Base-by-base conservation (phyloP, 2,888 invertebrate species). In the Amphiduros pacificus region DNA sequence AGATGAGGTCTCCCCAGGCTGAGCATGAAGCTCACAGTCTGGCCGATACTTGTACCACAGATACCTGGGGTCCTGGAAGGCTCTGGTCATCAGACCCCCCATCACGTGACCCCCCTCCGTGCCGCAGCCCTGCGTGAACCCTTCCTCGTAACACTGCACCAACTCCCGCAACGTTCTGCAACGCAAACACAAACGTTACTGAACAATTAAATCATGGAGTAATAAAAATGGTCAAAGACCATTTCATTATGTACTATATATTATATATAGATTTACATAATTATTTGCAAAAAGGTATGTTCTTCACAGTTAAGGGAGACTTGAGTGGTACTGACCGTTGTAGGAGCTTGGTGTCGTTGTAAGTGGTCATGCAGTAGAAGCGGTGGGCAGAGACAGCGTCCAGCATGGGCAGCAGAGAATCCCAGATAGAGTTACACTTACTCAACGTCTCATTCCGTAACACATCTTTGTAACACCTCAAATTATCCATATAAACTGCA, bases 371-470 rank as follows among this genome's bases (percentile, higher is more conserved):
- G 49, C 65, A 65, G 55, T 60, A 65, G 55, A 60, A 65, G 26
- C 58, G 53, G 40, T 60, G 55, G 27, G 65, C 52, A 9, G 55
- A 60, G 49, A 65, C 55, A 32, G 48, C 49, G 50, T 57, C 44
- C 17, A 65, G 60, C 29, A 52, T 40, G 1, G 62, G 62, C 40
- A 60, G 48, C 29, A 65, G 61, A 27, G 55, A 51, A 22, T 55
- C 55, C 62, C 61, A 65, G 22, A 52, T 58, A n/a, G 20, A 26
- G 41, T 62, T 60, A 41, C 65, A 65, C 51, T 52, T 29, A 26
- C 32, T 31, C 60, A 65, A 56, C 1, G 56, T 36, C n/a, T 54
- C 60, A 44, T 58, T 63, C 27, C 36, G 20, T 27, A 63, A 31
- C 31, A 62, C 62, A 11, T 59, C 49, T 22, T 56, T 40, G 60